Evolutionary conservation across 2,113 vertebrate genomes (phyloP), one percentile per base, ranked within the genome.

Genomic region (Sphaerodactylus townsendi): DNA sequence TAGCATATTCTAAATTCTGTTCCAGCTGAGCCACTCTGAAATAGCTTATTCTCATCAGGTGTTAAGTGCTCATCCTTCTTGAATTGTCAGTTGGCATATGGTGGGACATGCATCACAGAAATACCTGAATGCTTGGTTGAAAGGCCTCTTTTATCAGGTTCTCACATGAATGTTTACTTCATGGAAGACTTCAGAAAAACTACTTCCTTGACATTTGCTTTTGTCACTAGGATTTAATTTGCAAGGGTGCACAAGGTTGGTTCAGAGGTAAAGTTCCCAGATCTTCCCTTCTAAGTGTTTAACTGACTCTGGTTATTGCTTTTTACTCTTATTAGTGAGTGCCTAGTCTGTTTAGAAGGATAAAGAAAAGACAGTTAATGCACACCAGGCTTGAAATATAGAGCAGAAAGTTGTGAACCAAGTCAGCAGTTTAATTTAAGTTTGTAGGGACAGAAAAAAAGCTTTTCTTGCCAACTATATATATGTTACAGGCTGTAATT

Each of bases 1-100:
- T 85, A 85, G 59, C 65, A 83, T 71, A 85, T 85, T 90, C 82
- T 86, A 85, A 86, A 46, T 66, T 88, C 77, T 87, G 41, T 77
- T 89, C 21, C 83, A 86, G 64, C 19, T 90, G 79, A 86, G 82
- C 72, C 81, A 10, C 75, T 85, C 56, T 59, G 74, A 86, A 90
- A 88, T 85, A 85, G 74, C 10, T 85, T 28, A 65, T 90, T 91
- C 78, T 56, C 21, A 79, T 87, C 35, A 87, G 23, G n/a, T 86
- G 72, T 75, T 87, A 83, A 87, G 48, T 85, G 62, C 46, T 86
- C 81, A 84, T 89, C 71, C 37, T 90, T 83, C 79, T 82, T 69
- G 77, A 82, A 70, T 33, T 82, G 9, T 78, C 77, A 91, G 71
- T 37, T 76, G 33, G 15, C 13, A 48, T 73, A 76, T 82, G 30